Evolutionary conservation across 2,888 invertebrate species (phyloP), one percentile per base, ranked within the genome.

Genomic region (Synanthedon myopaeformis): DNA sequence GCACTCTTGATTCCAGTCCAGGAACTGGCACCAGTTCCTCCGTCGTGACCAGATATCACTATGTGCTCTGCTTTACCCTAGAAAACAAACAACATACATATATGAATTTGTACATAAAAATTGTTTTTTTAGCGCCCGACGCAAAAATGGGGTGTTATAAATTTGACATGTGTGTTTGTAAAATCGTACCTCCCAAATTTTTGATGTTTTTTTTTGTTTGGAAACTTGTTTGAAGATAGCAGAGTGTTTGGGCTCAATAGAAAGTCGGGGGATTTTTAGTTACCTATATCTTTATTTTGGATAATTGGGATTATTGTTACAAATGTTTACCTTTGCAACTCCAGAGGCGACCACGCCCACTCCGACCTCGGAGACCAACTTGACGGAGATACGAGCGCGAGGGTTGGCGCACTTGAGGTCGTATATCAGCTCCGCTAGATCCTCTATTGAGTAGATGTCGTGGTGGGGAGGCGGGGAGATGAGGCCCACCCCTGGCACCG

Each of bases 401-500:
- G 99, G 99, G 87, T 99, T 99, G 58, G 98, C 96, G 71, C 96
- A 97, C 82, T 99, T 99, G 61, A 99, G 88, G 85, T 99, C 99
- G 75, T 99, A 99, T 72, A 99, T 99, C 54, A 99, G 89, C 82
- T 99, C 97, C 0, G 99, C 97, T 67, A 99, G 88, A 89, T 99
- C 99, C 83, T 99, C 99, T 74, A 99, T 99, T 52, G 98, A 98
- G 87, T 99, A 99, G 82, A 99, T 99, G 72, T 99, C 99, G 88
- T 99, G 99, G 87, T 99, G 99, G 2, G 99, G 99, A 10, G 99
- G 99, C 5, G 99, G 99, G 0, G 98, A 98, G 76, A 99, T 99
- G 8, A 99, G 89, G 5, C 99, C 99, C 10, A 99, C 99, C 3
- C 98, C 98, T 0, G 99, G 91, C 3, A 99, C 96, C 0, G 98